phyloP scores from a whole-genome alignment of 2,888 invertebrate genomes.

The Boloria euphrosyne region DNA sequence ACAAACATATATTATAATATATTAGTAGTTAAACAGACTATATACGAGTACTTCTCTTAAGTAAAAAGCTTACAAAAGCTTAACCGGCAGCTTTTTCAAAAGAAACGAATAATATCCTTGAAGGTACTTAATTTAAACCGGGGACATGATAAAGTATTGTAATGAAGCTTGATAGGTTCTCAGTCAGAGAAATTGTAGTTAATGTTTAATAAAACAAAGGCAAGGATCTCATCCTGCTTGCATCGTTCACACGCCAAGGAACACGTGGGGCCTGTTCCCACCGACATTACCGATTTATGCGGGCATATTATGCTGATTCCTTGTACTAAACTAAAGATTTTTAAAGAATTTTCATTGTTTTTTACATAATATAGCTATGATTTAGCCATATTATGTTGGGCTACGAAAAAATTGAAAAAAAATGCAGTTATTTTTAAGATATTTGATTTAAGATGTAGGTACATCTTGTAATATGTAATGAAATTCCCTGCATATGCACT shows the following conservation, averaged over 20 bases:
- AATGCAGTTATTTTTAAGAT: no score
- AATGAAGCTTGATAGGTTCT: conserved; percentile 10
- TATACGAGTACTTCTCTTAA: no score
- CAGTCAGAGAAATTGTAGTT: conserved; percentile 26
- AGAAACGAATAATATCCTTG: neutral
- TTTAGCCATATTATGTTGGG: no score
- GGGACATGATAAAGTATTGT: conserved; percentile 7
- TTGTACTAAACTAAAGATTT: conserved; percentile 28
- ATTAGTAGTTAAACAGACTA: no score
- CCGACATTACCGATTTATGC: conserved; percentile 57
- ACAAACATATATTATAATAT: no score
- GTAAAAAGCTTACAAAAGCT: no score
- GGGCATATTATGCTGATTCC: conserved; percentile 60
- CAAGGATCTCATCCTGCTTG: conserved; percentile 51
- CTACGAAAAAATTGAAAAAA: no score
- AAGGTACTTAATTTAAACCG: neutral
- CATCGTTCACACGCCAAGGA: conserved; percentile 64
- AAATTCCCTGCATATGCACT: no score
- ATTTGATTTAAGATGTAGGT: no score
- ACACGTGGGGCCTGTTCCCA: conserved; percentile 70
- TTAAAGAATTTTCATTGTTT: neutral
- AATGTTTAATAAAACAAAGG: conserved; percentile 47
- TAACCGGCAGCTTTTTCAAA: no score
- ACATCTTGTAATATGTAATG: no score
- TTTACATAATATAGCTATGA: no score